Base-by-base conservation (phyloP, 1,140 invertebrate species). In the Dendroctonus ponderosae region DNA sequence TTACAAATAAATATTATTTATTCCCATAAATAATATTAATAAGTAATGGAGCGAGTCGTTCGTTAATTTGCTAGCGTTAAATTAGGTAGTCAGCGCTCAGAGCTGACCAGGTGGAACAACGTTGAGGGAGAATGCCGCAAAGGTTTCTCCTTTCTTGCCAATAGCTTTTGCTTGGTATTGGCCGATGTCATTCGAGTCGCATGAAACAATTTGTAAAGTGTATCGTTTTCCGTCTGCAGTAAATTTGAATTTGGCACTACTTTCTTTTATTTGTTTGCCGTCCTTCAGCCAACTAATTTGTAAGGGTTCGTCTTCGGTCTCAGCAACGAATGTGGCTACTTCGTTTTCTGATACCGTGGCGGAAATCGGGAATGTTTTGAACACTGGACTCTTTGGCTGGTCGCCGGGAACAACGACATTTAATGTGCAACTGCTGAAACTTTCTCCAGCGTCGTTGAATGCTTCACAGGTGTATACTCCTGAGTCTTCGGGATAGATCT, bases 391-490 rank as follows among this genome's bases (percentile, higher is more conserved):
- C 76, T 90, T 89, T 26, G 86, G 82, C 75, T 91, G 87, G 81
- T 97, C 94, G 67, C 91, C 93, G 46, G 93, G 91, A 72, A 96
- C 93, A 67, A 85, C 76, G 56, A 96, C 93, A 74, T 89, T 87
- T 62, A 96, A 83, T 69, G 91, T 89, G 80, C 93, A 94, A 72
- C 91, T 91, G 77, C 92, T 94, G 82, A 94, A 96, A 59, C 92
- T 92, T 82, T 97, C 94, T 65, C 94, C 95, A 59, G 86, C 89
- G 79, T 96, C 92, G 81, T 97, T 97, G 82, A 97, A 97, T 49
- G 94, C 94, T 81, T 98, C 94, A 80, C 95, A 97, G 5, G 94
- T 96, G 81, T 97, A 98, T 38, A 91, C 92, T 51, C 96, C 96
- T 76, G 87, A 83, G 80, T 96, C 93, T 81, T 97, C 94, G 5